Conservation (phyloP, 2,113 vertebrate species). For the Onychorhynchus coronatus region DNA sequence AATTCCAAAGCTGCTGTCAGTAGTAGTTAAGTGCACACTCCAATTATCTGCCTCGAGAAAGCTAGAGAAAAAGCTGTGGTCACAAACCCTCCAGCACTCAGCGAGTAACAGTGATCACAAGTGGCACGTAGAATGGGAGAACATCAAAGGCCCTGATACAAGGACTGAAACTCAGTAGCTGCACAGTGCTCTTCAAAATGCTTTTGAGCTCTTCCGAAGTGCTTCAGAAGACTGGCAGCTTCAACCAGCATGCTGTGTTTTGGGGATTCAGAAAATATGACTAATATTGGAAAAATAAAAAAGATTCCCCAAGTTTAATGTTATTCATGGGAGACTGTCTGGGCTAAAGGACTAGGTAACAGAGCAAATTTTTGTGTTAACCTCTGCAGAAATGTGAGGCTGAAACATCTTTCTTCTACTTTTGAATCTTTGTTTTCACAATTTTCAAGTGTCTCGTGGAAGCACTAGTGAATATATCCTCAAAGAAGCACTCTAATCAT, state of each 20-base stretch:
- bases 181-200: background rate
- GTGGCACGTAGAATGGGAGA: background rate
- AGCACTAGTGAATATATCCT: background rate
- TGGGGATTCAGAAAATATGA: background rate
- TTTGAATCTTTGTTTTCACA: background rate
- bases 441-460: background rate
- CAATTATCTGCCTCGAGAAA: constrained; percentile 1
- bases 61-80: background rate
- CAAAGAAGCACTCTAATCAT: background rate
- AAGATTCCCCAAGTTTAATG: background rate
- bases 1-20: background rate
- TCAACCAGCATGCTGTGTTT: background rate
- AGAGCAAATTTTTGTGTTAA: background rate
- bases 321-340: background rate
- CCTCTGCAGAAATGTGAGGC: background rate
- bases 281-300: background rate
- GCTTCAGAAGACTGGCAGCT: background rate
- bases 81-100: background rate
- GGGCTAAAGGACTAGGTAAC: background rate
- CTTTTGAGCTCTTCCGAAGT: background rate
- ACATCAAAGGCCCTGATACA: background rate
- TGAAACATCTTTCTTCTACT: background rate
- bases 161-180: background rate
- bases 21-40: background rate
- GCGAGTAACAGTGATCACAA: background rate